phyloP scores from a whole-genome alignment of 2,797 vertebrate species.

The Chromis chromis region DNA sequence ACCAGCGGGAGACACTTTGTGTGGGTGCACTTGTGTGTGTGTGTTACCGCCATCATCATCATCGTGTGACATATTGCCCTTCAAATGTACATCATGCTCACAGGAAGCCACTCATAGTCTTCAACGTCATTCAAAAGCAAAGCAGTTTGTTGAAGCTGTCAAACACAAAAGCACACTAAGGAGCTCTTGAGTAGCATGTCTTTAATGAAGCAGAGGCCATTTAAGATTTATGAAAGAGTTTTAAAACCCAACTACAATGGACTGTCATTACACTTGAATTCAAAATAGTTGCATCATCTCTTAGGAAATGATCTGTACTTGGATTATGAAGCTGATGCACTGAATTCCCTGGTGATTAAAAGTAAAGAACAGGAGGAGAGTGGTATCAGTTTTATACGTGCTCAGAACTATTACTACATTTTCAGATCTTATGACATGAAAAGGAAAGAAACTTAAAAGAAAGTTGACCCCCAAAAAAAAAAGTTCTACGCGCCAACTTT shows the following conservation, averaged over 20 bases:
- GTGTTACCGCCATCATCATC: conserved; percentile 10
- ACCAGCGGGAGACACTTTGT: conserved; percentile 21
- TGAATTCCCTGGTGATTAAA: conserved; percentile 68
- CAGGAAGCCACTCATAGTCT: conserved; percentile 34
- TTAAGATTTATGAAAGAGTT: conserved; percentile 73
- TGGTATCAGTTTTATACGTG: conserved; percentile 54
- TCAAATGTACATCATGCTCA: conserved; percentile 52
- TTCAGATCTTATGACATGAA: conserved; percentile 75
- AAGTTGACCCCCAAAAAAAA: conserved; percentile 38
- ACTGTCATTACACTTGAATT: conserved; percentile 75
- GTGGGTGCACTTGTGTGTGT: conserved; percentile 25
- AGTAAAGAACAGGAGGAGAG: conserved; percentile 58
- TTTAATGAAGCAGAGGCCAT: conserved; percentile 72
- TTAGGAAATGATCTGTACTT: conserved; percentile 64
- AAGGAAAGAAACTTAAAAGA: conserved; percentile 58
- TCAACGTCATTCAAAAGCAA: conserved; percentile 43
- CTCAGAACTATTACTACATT: conserved; percentile 63
- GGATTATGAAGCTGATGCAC: conserved; percentile 57
- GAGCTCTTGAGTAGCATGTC: conserved; percentile 45
- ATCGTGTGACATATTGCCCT: conserved; percentile 55
- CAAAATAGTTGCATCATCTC: conserved; percentile 79
- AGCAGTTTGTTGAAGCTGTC: conserved; percentile 62
- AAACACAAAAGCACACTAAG: conserved; percentile 57
- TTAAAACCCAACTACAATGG: conserved; percentile 72
- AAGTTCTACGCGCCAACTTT: conserved; percentile 45